Evolutionary conservation across 2,888 invertebrate species (phyloP), one percentile per base, ranked within the genome.

Genomic region (Neria commutata): DNA sequence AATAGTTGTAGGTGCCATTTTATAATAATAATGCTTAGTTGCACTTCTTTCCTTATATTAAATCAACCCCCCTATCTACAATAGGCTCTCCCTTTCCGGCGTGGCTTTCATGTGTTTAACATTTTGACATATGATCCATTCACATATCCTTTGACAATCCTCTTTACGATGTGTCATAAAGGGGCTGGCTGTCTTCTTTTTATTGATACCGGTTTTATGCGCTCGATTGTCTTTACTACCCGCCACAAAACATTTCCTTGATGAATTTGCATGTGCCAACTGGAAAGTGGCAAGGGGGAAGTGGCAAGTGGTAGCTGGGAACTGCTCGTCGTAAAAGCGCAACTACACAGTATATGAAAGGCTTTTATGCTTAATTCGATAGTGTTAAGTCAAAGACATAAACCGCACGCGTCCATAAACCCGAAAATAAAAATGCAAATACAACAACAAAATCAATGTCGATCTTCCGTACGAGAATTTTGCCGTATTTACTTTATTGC

Each of bases 181-280:
- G 19, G 42, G 42, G 4, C n/a, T 42, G 17, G 42, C 21, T 14
- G 6, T 37, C 6, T 6, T 21, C 3, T 17, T 42, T 42, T 42
- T 42, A 42, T 42, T 42, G 42, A 14, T 17, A n/a, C n/a, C n/a
- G n/a, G n/a, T n/a, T n/a, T n/a, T n/a, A n/a, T n/a, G n/a, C n/a
- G n/a, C n/a, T n/a, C n/a, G n/a, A n/a, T n/a, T n/a, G n/a, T n/a
- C n/a, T n/a, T n/a, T n/a, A n/a, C n/a, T n/a, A n/a, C n/a, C n/a
- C n/a, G n/a, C n/a, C n/a, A n/a, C n/a, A n/a, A n/a, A n/a, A 11
- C 29, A 29, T 29, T 29, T 29, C 29, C 29, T 29, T 56, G 56
- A 46, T 47, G 50, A 50, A 56, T 56, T 56, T 56, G 50, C 50
- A 37, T 56, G 26, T 25, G 47, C 21, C 19, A n/a, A n/a, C n/a